These are phyloP conservation scores for Leptosomus discolor DNA, from an alignment of 2,113 vertebrate genomes.

Conservation along the genomic window DNA sequence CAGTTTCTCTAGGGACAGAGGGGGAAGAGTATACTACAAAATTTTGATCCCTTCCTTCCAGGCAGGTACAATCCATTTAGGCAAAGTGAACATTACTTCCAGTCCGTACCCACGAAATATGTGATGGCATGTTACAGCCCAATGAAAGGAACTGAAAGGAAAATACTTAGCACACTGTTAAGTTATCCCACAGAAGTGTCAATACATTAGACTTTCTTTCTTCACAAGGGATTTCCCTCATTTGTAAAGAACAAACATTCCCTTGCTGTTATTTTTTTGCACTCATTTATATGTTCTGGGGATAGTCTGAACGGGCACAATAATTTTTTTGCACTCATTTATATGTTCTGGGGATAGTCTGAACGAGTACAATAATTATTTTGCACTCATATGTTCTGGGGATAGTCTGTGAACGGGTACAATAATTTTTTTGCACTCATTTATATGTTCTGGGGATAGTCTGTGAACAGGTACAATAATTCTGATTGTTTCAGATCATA, in stretches of 20 bases:
- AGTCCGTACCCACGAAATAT: background rate
- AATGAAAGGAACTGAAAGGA: background rate
- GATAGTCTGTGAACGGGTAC: background rate
- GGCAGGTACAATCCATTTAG: background rate
- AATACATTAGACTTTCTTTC: background rate
- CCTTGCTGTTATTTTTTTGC: background rate
- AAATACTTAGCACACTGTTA: constrained; percentile 21
- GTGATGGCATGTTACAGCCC: background rate
- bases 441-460: background rate
- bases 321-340: background rate
- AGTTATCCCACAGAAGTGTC: background rate
- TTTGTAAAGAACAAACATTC: background rate
- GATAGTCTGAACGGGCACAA: background rate
- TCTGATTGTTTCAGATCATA: background rate
- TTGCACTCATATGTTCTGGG: background rate
- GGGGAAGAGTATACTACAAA: background rate
- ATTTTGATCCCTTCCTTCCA: background rate
- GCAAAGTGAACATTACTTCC: background rate
- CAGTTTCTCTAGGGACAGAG: background rate
- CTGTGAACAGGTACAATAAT: background rate
- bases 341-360: background rate
- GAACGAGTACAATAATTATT: constrained; percentile 3
- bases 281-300: background rate
- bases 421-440: background rate
- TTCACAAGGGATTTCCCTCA: background rate